Percentiles rank a stretch among this genome's conserved stretches.
phyloP scores from a whole-genome alignment of 2,113 vertebrate species.

The Gracilinanus agilis region DNA sequence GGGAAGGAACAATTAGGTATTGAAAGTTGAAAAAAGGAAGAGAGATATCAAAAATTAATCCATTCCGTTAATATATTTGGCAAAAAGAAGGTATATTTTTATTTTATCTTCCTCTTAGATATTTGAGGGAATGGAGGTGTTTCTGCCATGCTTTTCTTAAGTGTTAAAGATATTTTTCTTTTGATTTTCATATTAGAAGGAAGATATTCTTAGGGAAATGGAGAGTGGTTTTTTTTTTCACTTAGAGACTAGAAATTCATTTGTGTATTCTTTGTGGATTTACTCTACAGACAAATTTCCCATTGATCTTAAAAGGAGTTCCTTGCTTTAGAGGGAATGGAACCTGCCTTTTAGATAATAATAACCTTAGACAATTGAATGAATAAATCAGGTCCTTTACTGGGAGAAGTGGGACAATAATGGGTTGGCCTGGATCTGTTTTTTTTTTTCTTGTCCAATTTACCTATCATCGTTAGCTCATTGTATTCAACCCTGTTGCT shows the following conservation, averaged over 20 bases:
- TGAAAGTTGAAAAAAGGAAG: constrained; percentile 58
- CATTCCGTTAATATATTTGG: not conserved
- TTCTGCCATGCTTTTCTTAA: constrained; percentile 47
- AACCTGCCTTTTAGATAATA: constrained; percentile 45
- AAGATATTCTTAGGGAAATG: constrained; percentile 31
- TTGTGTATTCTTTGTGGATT: constrained; percentile 54
- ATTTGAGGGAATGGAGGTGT: not conserved
- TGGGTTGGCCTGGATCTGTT: not conserved
- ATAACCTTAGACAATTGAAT: constrained; percentile 41
- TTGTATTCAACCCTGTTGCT: constrained; percentile 15
- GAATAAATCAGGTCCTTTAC: constrained; percentile 30
- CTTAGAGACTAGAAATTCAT: constrained; percentile 29
- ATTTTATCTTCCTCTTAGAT: constrained; percentile 25
- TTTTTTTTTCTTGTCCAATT: not conserved
- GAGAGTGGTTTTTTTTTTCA: not conserved
- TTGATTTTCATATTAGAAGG: constrained; percentile 60
- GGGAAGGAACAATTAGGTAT: constrained; percentile 49
- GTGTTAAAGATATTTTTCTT: constrained; percentile 38
- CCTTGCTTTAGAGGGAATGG: constrained; percentile 38
- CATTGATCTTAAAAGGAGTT: constrained; percentile 43
- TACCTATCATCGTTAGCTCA: constrained; percentile 22
- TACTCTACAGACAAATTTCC: constrained; percentile 43
- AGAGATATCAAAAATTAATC: constrained; percentile 3
- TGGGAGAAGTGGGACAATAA: constrained; percentile 29
- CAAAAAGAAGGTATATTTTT: constrained; percentile 53